Percentiles rank a stretch among this genome's conserved stretches.
phyloP scores from a whole-genome alignment of 2,113 vertebrate genomes.

The Alectura lathami region DNA sequence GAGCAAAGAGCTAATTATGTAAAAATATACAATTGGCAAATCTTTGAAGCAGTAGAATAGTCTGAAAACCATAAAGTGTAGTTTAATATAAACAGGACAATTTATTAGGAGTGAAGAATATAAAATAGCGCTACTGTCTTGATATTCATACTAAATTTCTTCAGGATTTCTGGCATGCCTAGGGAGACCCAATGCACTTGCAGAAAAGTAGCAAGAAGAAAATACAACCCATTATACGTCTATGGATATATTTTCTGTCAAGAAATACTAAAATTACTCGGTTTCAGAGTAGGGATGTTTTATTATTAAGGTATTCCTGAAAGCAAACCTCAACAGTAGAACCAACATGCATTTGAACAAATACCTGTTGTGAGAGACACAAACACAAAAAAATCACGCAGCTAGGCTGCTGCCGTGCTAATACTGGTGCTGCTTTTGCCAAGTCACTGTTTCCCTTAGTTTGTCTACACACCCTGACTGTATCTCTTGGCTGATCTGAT shows the following conservation, averaged over 20 bases:
- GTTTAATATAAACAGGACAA: neutral
- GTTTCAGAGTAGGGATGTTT: neutral
- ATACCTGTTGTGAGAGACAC: neutral
- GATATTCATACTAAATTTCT: neutral
- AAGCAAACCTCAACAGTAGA: neutral
- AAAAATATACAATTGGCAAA: neutral
- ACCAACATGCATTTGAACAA: neutral
- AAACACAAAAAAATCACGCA: neutral
- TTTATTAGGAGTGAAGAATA: neutral
- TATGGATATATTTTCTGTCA: neutral
- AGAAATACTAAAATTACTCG: neutral
- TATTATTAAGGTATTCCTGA: neutral
- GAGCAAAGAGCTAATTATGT: neutral
- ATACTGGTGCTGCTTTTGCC: neutral
- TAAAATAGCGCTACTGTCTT: neutral
- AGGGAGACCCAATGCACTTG: neutral
- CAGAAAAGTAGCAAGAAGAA: neutral
- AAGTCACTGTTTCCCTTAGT: neutral
- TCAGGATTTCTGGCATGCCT: neutral
- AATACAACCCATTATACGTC: neutral
- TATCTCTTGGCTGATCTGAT: neutral
- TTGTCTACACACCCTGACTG: neutral
- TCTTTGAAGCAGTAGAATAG: neutral
- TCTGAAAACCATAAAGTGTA: neutral
- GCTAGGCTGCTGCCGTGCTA: neutral